These are phyloP conservation scores for Mesopsocus fuscifrons DNA, from an alignment of 2,888 invertebrate genomes.

Conservation along the genomic window DNA sequence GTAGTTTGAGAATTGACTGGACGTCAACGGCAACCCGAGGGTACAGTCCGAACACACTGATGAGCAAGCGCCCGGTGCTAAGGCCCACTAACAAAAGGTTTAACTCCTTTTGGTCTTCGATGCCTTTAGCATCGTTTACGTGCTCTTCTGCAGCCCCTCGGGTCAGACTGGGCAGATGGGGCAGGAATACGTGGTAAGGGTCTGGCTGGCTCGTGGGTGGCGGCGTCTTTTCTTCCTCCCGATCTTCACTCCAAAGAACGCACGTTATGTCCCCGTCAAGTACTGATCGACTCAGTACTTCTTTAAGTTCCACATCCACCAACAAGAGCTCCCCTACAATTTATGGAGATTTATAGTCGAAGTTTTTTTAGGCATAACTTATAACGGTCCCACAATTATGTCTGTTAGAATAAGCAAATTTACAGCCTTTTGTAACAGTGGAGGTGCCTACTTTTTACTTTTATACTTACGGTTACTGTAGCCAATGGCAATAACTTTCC, in stretches of 20 bases:
- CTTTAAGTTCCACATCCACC: constrained; percentile 73
- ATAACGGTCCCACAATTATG: no score
- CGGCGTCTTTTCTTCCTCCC: constrained; percentile 19
- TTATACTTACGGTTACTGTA: constrained; percentile 33
- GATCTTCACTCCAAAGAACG: constrained; percentile 49
- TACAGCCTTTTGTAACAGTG: no score
- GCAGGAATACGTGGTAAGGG: constrained; percentile 21
- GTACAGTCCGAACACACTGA: constrained; percentile 72
- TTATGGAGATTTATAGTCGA: no score
- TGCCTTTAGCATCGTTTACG: constrained; percentile 29
- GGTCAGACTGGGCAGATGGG: constrained; percentile 29
- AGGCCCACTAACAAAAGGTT: constrained; percentile 67
- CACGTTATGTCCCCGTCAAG: constrained; percentile 44
- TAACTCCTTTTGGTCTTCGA: constrained; percentile 38
- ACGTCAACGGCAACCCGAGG: constrained; percentile 51
- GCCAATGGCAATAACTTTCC: constrained; percentile 59
- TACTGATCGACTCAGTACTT: constrained; percentile 43
- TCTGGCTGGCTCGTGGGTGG: neutral
- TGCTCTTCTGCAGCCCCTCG: constrained; percentile 20
- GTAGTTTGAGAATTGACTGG: constrained; percentile 33
- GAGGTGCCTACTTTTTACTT: no score
- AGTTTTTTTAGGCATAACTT: no score
- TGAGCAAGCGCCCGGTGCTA: constrained; percentile 45
- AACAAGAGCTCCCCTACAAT: constrained; percentile 42
- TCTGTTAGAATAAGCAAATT: no score